These are phyloP conservation scores for Cyanocitta stelleri DNA, from an alignment of 2,113 vertebrate genomes.

Conservation along the genomic window DNA sequence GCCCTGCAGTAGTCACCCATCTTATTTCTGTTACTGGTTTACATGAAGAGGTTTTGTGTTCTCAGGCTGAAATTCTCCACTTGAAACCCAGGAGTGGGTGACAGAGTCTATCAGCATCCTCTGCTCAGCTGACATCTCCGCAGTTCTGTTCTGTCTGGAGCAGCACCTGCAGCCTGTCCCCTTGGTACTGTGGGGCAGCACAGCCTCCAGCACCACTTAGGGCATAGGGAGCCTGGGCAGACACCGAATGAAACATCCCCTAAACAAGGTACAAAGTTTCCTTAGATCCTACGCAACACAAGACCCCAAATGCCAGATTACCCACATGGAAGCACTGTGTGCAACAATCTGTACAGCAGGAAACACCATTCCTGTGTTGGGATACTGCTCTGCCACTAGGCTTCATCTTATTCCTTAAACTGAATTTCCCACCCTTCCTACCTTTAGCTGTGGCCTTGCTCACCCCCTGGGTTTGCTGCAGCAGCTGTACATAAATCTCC, in stretches of 20 bases:
- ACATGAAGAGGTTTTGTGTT: neutral
- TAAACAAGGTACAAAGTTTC: neutral
- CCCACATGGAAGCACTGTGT: accelerated
- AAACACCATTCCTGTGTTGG: accelerated
- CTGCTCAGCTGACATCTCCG: neutral
- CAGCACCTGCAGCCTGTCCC: neutral
- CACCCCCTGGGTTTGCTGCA: neutral
- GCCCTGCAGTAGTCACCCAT: neutral
- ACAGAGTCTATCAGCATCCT: neutral
- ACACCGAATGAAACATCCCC: neutral
- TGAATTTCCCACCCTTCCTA: neutral
- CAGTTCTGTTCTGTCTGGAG: neutral
- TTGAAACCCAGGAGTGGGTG: neutral
- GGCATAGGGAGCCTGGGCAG: neutral
- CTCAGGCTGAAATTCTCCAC: neutral
- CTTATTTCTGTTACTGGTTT: neutral
- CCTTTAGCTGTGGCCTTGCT: neutral
- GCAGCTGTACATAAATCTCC: neutral
- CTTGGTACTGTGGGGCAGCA: neutral
- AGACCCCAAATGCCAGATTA: neutral
- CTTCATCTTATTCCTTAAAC: neutral
- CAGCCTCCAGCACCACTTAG: neutral
- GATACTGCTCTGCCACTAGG: neutral
- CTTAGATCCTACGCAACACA: neutral
- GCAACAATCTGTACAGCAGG: neutral